Conservation (phyloP, 2,113 vertebrate genomes). For the Canis aureus region DNA sequence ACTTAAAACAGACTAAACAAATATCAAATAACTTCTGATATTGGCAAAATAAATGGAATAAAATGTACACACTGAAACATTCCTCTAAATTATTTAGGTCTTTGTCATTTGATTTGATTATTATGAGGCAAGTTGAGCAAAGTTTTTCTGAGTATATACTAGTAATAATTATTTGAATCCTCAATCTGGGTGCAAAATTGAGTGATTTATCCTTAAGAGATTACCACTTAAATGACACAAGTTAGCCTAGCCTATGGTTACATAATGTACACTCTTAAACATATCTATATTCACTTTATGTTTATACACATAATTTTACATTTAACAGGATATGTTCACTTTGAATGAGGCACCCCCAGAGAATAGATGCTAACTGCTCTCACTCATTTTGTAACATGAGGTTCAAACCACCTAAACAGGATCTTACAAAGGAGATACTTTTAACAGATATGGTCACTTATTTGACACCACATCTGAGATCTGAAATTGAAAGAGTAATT, state of each 20-base stretch:
- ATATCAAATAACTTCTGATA: background rate
- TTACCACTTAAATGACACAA: background rate
- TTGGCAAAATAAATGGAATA: background rate
- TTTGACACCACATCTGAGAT: background rate
- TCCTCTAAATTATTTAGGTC: background rate
- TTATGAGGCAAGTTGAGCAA: background rate
- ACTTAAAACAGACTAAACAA: background rate
- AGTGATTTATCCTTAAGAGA: background rate
- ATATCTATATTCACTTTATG: background rate
- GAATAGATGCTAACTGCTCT: background rate
- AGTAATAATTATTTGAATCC: background rate
- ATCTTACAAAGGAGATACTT: background rate
- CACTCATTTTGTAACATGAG: background rate
- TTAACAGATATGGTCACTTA: background rate
- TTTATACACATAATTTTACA: background rate
- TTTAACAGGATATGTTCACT: background rate
- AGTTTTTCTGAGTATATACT: background rate
- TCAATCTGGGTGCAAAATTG: background rate
- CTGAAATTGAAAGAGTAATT: background rate
- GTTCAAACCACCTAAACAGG: background rate
- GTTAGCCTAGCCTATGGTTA: background rate
- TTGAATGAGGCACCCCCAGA: background rate
- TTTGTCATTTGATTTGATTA: background rate
- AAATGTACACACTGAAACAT: background rate
- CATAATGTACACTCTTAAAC: background rate